Evolutionary conservation across 1,140 invertebrate species (phyloP), one percentile per base, ranked within the genome.

Genomic region (Drosophila nigromelanica): DNA sequence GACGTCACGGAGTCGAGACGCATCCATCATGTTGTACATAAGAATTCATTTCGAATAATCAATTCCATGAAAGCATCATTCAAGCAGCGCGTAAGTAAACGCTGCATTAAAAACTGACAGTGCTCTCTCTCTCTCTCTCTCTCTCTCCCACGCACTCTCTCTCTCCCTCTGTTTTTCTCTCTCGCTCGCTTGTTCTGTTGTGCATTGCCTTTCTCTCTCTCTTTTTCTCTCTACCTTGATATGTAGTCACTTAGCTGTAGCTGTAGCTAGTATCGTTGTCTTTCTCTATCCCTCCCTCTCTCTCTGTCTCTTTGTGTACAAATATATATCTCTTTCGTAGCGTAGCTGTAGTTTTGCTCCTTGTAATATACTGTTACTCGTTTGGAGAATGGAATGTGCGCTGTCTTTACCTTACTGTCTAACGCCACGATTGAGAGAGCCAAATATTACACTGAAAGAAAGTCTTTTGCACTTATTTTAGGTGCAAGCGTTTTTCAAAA

Each of bases 11-110:
- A 81, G 18, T 12, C 27, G 18, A 59, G 58, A 39, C 24, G 59
- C 74, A 67, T 70, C 75, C 51, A 54, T 54, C 33, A 39, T 54
- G 1, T n/a, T 85, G 81, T 87, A 78, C 50, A 78, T 73, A 63
- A 43, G 43, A 63, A 68, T 42, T 58, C 68, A 71, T 58, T 37
- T 37, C 11, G 54, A 67, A 40, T 54, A 24, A 55, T 47, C 51
- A 50, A 69, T 30, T 50, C 66, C 73, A 78, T 71, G 66, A 50
- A 73, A 71, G 62, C 58, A 59, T 70, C 61, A 69, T 68, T 37
- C 39, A 30, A 73, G 69, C 69, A 60, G 81, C 64, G 83, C 51
- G 82, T 86, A 86, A 86, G 82, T 86, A 89, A 72, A 42, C 70
- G 70, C 70, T 73, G 48, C 50, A 24, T 27, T 50, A 33, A 7